Evolutionary conservation across 2,113 vertebrate species (phyloP), one percentile per base, ranked within the genome.

Genomic region (Notarius lentiginosus): DNA sequence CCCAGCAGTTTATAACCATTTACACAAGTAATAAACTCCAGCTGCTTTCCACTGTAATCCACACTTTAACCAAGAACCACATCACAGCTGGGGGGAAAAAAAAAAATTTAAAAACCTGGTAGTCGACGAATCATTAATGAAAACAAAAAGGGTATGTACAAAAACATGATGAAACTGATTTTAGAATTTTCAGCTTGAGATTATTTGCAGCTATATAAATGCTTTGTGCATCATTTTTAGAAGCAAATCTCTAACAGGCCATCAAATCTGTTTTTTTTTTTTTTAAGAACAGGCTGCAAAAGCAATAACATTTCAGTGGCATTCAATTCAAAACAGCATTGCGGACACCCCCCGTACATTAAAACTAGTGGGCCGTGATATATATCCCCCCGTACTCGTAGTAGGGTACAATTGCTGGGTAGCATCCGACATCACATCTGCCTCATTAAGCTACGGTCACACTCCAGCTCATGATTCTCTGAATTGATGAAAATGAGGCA

Each of bases 41-140:
- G 49, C 68, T 84, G 68, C 82, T 56, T 84, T 55, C n/a, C 82
- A 51, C n/a, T 14, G 17, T 22, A 10, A 84, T 30, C 68, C 30
- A 24, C 68, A 73, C 55, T 47, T 18, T n/a, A 22, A 24, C 83
- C 17, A 60, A 15, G 34, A 61, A 30, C 65, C 63, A 68, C 63
- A 55, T 49, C 53, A 49, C 49, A 83, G 22, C 7, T 20, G 58
- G 47, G 60, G 22, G 47, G 60, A 60, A n/a, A 84, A 34, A 58
- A 75, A 80, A n/a, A 2, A 18, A 34, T 70, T 70, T 17, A 49
- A 75, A 75, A 41, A 49, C 7, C 6, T 22, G 2, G 7, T 49
- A 20, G 18, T 20, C 22, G 72, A 49, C 49, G 1, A 70, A 2
- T 70, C 41, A 75, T 75, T 22, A 11, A 47, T n/a, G 20, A 60